Conservation (phyloP, 2,888 invertebrate genomes). For the Trissonchulus latispiculum region DNA sequence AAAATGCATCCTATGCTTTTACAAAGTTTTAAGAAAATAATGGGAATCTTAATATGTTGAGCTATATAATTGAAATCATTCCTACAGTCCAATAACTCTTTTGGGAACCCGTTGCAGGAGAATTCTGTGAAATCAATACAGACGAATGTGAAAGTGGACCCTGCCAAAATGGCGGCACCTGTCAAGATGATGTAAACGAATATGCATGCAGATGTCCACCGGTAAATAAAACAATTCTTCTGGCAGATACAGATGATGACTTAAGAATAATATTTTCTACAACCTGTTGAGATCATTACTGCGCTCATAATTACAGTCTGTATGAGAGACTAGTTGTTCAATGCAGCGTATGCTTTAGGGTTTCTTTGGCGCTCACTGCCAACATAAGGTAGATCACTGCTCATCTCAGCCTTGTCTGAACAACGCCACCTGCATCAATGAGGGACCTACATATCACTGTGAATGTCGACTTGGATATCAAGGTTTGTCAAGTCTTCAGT, state of each 20-base stretch:
- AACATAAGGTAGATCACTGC: conserved; percentile 85
- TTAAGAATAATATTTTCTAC: too few relatives aligned
- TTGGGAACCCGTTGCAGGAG: conserved; percentile 19
- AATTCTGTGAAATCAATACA: conserved; percentile 49
- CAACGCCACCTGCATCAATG: conserved; percentile 57
- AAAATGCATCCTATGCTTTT: too few relatives aligned
- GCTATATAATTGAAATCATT: too few relatives aligned
- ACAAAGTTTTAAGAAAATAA: too few relatives aligned
- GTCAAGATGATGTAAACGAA: conserved; percentile 69
- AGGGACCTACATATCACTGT: conserved; percentile 76
- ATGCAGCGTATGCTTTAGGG: conserved; percentile 37
- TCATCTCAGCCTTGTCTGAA: conserved; percentile 54
- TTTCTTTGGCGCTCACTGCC: conserved; percentile 52
- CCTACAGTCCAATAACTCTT: too few relatives aligned
- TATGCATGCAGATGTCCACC: conserved; percentile 57
- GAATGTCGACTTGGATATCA: conserved; percentile 84
- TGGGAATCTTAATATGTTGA: too few relatives aligned
- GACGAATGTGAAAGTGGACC: conserved; percentile 81
- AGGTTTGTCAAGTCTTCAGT: too few relatives aligned
- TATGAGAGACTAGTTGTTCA: too few relatives aligned
- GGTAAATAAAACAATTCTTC: too few relatives aligned
- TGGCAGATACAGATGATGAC: too few relatives aligned
- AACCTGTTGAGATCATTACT: too few relatives aligned
- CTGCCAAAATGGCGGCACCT: conserved; percentile 82
- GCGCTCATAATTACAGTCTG: too few relatives aligned